Evolutionary conservation across 2,797 vertebrate species (phyloP).

Genomic region (Melanotaenia boesemani): DNA sequence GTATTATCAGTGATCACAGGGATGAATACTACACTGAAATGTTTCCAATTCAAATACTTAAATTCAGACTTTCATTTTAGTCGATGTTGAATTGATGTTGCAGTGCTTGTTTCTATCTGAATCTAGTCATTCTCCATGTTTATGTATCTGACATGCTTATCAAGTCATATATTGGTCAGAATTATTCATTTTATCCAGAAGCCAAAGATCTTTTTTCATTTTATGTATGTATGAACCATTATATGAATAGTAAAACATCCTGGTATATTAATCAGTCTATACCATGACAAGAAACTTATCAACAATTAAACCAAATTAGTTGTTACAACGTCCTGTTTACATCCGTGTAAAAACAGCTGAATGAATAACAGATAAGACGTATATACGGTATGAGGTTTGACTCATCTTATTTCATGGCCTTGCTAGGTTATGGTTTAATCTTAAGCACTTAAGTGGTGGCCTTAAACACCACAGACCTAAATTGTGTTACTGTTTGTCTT

Average conservation of each 20-base stretch:
- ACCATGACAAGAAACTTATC: not conserved
- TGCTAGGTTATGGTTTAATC: no score
- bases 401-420: no score
- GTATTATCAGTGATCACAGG: conserved; percentile 36
- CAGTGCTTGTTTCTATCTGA: not conserved
- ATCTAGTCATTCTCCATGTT: not conserved
- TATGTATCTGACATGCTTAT: not conserved
- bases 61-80: conserved; percentile 7
- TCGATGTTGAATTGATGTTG: not conserved
- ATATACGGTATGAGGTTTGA: no score
- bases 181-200: not conserved
- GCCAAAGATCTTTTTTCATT: not conserved
- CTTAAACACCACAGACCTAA: no score
- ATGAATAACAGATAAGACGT: not conserved
- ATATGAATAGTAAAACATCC: not conserved
- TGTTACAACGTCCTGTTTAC: not conserved
- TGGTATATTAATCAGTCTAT: no score
- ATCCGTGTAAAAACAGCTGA: not conserved
- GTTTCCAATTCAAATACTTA: conserved; percentile 32
- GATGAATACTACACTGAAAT: conserved; percentile 28
- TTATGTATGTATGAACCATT: not conserved
- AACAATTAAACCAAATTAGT: not conserved
- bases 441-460: no score
- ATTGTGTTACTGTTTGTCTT: no score
- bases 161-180: not conserved